Base-by-base conservation (phyloP, 2,797 vertebrate species). In the Craterocephalus amniculus region DNA sequence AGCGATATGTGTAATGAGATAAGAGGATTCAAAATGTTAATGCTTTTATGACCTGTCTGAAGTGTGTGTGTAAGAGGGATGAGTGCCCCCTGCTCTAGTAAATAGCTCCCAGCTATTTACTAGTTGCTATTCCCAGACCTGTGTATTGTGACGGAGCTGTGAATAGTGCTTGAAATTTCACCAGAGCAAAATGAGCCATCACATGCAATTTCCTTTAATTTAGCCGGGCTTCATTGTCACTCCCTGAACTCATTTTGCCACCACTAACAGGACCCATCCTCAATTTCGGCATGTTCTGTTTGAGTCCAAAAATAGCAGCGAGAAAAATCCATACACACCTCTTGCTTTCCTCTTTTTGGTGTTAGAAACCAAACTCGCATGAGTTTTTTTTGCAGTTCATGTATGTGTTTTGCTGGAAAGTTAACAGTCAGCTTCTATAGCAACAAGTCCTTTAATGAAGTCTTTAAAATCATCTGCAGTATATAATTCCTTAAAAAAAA, bases 401-500 rank as follows among this genome's bases (percentile, higher is more conserved):
- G 10, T 56, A 38, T 58, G 67, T 35, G 35, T 66, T 12, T 52
- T 49, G 29, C 45, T 31, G 38, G 16, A 63, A 71, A 68, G 35
- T 70, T 68, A 45, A 55, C 49, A 40, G 48, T 73, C 68, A 67
- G 58, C 63, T 51, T 75, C 40, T 70, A 71, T 29, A 36, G 55
- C 58, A 67, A 77, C 55, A 63, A 55, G 22, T 76, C 74, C 82
- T 80, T 67, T 63, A 83, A 83, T 78, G 54, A 87, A 85, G 79
- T 75, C 81, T 81, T 83, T 71, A 80, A 84, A 74, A 71, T 86
- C 73, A 84, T 79, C 80, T 71, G 29, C 27, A 76, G 65, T 74
- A 64, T 68, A 84, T 81, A 20, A 74, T 86, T 91, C 87, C 62
- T 45, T 76, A 79, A 26, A 73, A 64, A 91, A 87, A 79, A 79